Evolutionary conservation across 2,113 vertebrate genomes (phyloP), one percentile per base, ranked within the genome.

Genomic region (Cinclus mexicanus): DNA sequence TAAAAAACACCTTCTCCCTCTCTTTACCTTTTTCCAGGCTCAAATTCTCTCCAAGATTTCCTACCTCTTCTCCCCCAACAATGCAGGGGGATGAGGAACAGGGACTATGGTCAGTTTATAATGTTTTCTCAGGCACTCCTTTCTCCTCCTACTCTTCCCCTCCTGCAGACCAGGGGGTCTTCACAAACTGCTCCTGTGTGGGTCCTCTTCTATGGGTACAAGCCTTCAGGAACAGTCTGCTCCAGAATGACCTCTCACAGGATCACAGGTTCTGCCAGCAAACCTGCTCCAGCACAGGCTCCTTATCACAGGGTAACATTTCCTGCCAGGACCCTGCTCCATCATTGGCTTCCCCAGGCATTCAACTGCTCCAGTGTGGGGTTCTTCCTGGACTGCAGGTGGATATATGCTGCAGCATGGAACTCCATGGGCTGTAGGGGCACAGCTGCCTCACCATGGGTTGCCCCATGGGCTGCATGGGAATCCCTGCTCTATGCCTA

Each of bases 31-130:
- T 80, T 83, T 20, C 23, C 18, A 55, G 26, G 28, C 8, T 79
- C 24, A 59, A 13, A n/a, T 75, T 47, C 57, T 71, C 10, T 55
- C 15, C 9, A 24, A 68, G 4, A 7, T 52, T 28, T 33, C 42
- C 60, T 56, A 11, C 4, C 11, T 67, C 20, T 11, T 77, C 16
- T 12, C 20, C 6, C 2, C 1, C 2, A 61, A 0, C 1, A 2
- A 8, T 7, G 3, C 5, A 49, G 7, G 7, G 9, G 15, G 2
- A 16, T 9, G 3, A 5, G 3, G 7, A 83, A 39, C 20, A 5
- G 10, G 3, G 3, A 16, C 20, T 47, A 6, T 24, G 6, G 8
- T 72, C 16, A n/a, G 9, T 42, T 78, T 37, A 26, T 28, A 53
- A 21, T 3, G 1, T 16, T 75, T 90, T 35, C 17, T 70, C 41